These are phyloP conservation scores for Grammomys surdaster DNA, from an alignment of 2,113 vertebrate genomes.

Conservation along the genomic window DNA sequence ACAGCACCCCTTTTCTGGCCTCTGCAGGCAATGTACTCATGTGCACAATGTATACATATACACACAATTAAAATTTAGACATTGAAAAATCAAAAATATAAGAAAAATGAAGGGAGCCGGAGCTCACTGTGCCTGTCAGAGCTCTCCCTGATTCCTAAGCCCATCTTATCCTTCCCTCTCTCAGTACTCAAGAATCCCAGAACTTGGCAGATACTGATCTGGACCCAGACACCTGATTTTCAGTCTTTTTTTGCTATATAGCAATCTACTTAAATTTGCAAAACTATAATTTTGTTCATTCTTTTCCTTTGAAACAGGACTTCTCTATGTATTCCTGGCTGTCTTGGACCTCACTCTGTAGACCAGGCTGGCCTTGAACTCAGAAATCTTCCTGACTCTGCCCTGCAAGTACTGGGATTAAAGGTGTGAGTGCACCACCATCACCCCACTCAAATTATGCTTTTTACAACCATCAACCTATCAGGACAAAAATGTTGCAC, in stretches of 20 bases:
- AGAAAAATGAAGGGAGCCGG: background rate
- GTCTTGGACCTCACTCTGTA: background rate
- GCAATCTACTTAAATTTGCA: conserved; percentile 52
- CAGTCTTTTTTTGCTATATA: conserved; percentile 44
- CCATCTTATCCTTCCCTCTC: background rate
- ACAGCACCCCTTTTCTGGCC: background rate
- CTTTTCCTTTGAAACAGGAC: background rate
- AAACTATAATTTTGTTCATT: conserved; percentile 40
- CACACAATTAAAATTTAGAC: background rate
- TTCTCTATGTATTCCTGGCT: background rate
- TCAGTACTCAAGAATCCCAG: background rate
- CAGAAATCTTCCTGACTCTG: background rate
- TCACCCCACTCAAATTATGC: background rate
- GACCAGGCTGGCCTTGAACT: background rate
- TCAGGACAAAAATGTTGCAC: conserved; percentile 17
- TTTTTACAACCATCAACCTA: conserved; percentile 47
- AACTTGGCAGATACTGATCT: background rate
- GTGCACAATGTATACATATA: background rate
- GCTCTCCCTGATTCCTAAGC: background rate
- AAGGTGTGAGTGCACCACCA: background rate
- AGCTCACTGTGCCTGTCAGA: background rate
- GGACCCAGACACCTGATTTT: conserved; percentile 40
- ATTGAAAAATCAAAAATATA: background rate
- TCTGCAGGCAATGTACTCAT: background rate
- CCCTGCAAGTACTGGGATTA: background rate